Base-by-base conservation (phyloP, 2,113 vertebrate species). In the Carassius auratus region DNA sequence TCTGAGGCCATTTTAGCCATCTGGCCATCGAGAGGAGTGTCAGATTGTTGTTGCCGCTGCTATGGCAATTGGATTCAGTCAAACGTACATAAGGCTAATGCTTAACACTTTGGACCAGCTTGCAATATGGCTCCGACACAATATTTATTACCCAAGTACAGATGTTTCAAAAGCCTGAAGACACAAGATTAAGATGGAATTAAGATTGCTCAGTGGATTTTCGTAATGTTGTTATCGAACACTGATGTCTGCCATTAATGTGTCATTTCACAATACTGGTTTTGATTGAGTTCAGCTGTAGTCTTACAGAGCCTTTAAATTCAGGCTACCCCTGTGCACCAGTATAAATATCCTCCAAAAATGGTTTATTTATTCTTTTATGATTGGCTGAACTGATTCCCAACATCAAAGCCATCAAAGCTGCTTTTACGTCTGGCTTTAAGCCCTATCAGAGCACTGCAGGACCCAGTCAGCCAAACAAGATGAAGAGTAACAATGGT, bases 381-480 rank as follows among this genome's bases (percentile, higher is more conserved):
- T 78, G 87, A 87, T 87, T 71, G 81, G 86, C 87, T 86, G 81
- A 76, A 71, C 74, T 84, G 76, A 86, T 84, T 82, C 83, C 83
- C 64, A 48, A 68, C 36, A 80, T 84, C 85, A 80, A 87, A 87
- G 89, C 83, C 90, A 89, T 83, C 76, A 76, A 86, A 86, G 90
- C 87, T 89, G 81, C 83, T 89, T 90, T 87, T 90, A 86, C 76
- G 45, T 77, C 59, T 66, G 81, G 88, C 88, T 88, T 50, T 55
- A 83, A 84, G 82, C 88, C 88, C 88, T 93, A 91, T 92, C 91
- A 92, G 85, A 73, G 81, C 77, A 82, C 88, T 52, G 83, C 92
- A 93, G 90, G 85, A 91, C 87, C 81, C 85, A 90, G 88, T 74
- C 85, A 82, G 36, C 81, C 81, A 86, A 89, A 91, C 81, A 73